Conservation (phyloP, 2,888 invertebrate species). For the Polydrusus tereticollis region DNA sequence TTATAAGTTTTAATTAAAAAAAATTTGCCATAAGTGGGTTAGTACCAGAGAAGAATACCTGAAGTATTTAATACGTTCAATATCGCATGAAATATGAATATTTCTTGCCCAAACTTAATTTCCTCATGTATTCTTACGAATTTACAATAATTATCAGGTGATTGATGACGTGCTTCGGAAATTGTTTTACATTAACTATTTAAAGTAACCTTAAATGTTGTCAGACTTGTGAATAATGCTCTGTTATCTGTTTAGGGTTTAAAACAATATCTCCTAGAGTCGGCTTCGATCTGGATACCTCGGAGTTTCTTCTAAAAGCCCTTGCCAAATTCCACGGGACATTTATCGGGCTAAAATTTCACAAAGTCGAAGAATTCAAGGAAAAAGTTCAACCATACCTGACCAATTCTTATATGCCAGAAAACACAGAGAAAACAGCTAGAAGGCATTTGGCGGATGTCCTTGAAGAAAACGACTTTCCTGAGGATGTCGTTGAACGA, state of each 20-base stretch:
- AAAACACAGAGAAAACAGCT: constrained; percentile 1
- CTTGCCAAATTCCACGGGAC: constrained; percentile 33
- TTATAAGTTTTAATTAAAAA: too few species aligned
- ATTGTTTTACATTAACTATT: too few species aligned
- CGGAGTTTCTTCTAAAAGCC: constrained; percentile 12
- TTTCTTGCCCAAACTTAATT: too few species aligned
- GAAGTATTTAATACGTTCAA: too few species aligned
- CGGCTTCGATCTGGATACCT: constrained; percentile 29
- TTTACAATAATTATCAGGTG: too few species aligned
- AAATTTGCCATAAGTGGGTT: too few species aligned
- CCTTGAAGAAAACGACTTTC: constrained; percentile 20
- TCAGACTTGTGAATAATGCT: too few species aligned
- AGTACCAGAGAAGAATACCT: too few species aligned
- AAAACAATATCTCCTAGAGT: constrained; percentile 8
- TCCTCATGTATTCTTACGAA: too few species aligned
- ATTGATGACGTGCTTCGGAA: too few species aligned
- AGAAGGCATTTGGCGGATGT: constrained; percentile 20
- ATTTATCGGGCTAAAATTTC: constrained; percentile 18
- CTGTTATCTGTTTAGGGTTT: constrained; percentile 8
- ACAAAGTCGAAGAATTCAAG: constrained; percentile 20
- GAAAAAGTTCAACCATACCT: constrained; percentile 21
- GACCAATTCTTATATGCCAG: background rate
- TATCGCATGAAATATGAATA: too few species aligned
- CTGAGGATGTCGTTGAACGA: constrained; percentile 11
- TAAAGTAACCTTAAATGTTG: too few species aligned